Conservation (phyloP, 2,113 vertebrate genomes). For the Myocastor coypus region DNA sequence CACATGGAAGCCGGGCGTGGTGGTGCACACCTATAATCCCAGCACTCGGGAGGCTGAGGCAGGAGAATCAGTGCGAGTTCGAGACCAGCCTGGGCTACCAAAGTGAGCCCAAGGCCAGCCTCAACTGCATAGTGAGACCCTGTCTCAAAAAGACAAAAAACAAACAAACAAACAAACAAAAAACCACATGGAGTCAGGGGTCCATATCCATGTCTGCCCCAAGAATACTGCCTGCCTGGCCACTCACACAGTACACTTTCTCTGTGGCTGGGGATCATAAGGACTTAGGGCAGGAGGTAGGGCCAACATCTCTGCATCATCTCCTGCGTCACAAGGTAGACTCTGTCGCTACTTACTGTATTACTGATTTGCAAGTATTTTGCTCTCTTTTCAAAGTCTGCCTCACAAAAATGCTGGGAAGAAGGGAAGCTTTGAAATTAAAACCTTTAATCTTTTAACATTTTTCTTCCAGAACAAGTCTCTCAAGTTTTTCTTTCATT, state of each 20-base stretch:
- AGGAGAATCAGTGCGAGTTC: too few relatives aligned
- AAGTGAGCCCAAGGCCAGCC: too few relatives aligned
- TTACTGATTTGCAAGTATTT: not conserved
- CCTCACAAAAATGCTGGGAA: conserved; percentile 31
- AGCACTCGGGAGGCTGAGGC: too few relatives aligned
- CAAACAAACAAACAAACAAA: too few relatives aligned
- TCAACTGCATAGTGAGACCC: too few relatives aligned
- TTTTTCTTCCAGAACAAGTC: conserved; percentile 19
- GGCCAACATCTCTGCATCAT: not conserved
- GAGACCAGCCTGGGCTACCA: too few relatives aligned
- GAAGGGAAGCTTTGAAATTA: conserved; percentile 55
- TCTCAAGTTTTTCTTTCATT: conserved; percentile 6
- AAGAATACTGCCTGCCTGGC: fast-evolving
- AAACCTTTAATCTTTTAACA: conserved; percentile 12
- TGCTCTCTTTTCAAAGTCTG: conserved; percentile 30
- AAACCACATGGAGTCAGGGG: not conserved
- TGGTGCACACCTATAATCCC: too few relatives aligned
- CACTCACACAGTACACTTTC: not conserved
- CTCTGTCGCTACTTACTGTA: fast-evolving
- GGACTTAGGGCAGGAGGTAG: not conserved
- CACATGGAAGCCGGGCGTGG: too few relatives aligned
- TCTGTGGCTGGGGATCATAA: not conserved
- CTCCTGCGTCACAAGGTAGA: not conserved
- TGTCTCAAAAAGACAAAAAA: too few relatives aligned
- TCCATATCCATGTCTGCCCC: not conserved